Evolutionary conservation across 2,888 invertebrate genomes (phyloP), one percentile per base, ranked within the genome.

Genomic region (Dicycla oo): DNA sequence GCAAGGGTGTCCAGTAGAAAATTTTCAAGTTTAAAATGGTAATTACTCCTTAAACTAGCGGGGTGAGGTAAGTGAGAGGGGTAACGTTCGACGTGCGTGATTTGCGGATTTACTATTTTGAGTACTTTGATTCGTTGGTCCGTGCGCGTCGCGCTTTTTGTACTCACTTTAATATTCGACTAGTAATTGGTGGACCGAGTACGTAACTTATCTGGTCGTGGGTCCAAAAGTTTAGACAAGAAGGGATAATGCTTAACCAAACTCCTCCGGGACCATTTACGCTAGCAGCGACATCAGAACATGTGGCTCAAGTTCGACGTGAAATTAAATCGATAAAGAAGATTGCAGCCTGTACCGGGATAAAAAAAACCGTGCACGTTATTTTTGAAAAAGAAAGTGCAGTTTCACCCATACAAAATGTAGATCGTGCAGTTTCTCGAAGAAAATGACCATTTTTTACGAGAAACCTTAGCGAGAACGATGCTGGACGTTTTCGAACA

Each of bases 21-120:
- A 51, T 51, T 51, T 51, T 51, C 13, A 51, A n/a, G n/a, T 51
- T 51, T n/a, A n/a, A 13, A 51, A 51, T 51, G 11, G 49, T 51
- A 51, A 51, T n/a, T 51, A 51, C 51, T 51, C 49, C n/a, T 49
- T 51, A 51, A n/a, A n/a, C n/a, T 49, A 49, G n/a, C 49, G 49
- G n/a, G 49, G 49, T 49, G n/a, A 49, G n/a, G 49, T 49, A n/a
- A 49, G 11, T 49, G 49, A 49, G n/a, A 49, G n/a, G 49, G 49
- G 49, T n/a, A 49, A 3, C 47, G 47, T 47, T 47, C 47, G 10
- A 20, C 47, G 47, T 15, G 43, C 47, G 47, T 20, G 47, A 47
- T 47, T 47, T 47, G 47, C 47, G 20, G 47, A 47, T 47, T 47
- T 20, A 47, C 20, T 47, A 47, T 47, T 47, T 47, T 8, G 10